Conservation (phyloP, 2,888 invertebrate genomes). For the Congeria kusceri region DNA sequence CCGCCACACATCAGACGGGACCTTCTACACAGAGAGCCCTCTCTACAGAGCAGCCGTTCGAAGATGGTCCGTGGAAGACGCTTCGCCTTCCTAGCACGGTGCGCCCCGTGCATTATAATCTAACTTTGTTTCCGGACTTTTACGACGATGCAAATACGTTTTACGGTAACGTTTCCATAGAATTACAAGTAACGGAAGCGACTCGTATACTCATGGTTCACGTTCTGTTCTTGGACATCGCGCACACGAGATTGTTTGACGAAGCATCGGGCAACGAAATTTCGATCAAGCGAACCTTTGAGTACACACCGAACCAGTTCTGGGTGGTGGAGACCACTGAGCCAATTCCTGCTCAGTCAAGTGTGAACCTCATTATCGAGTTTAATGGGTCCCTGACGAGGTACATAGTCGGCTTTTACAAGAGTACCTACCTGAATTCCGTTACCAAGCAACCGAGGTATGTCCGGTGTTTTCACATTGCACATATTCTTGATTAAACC, state of each 20-base stretch:
- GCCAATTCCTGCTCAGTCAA: conserved; percentile 66
- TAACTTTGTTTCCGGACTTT: conserved; percentile 89
- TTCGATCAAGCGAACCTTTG: conserved; percentile 77
- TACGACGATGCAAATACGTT: conserved; percentile 85
- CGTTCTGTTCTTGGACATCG: conserved; percentile 88
- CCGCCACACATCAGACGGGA: conserved; percentile 7
- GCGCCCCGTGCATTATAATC: conserved; percentile 89
- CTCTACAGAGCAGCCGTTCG: conserved; percentile 46
- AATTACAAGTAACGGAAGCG: conserved; percentile 77
- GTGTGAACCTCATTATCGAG: conserved; percentile 87
- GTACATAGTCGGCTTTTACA: conserved; percentile 90
- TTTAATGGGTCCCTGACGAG: conserved; percentile 89
- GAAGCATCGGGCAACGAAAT: conserved; percentile 45
- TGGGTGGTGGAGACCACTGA: conserved; percentile 83
- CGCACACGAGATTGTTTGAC: conserved; percentile 82
- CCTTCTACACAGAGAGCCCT: conserved; percentile 4
- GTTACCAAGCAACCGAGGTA: conserved; percentile 76
- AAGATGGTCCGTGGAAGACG: conserved; percentile 76
- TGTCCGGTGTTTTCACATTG: conserved; percentile 4
- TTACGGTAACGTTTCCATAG: conserved; percentile 80
- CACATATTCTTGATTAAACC: no score
- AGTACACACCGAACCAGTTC: conserved; percentile 84
- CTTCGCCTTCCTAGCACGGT: conserved; percentile 88
- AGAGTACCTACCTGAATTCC: conserved; percentile 87
- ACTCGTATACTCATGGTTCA: conserved; percentile 87